A percentile compares a stretch with the other conserved stretches of the same genome.
Evolutionary conservation across 2,113 vertebrate species (phyloP).

Genomic region (Trachemys scripta): DNA sequence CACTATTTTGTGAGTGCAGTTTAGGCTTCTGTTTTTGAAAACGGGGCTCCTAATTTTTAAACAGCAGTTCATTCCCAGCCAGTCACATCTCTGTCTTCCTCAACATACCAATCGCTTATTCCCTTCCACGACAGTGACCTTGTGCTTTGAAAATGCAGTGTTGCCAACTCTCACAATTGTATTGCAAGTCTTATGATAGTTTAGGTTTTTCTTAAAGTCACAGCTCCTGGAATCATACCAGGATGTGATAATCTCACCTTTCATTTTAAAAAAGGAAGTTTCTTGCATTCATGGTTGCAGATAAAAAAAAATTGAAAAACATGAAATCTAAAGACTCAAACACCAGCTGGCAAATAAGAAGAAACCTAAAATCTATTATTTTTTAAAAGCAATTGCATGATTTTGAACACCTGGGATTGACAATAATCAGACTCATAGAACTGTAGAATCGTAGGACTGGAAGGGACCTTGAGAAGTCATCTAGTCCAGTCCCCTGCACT

Average conservation of each 20-base stretch:
- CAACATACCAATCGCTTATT: not conserved
- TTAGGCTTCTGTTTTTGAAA: not conserved
- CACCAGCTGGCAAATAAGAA: conserved; percentile 14
- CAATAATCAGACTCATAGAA: not conserved
- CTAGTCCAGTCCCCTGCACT: too few species aligned
- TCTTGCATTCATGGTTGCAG: not conserved
- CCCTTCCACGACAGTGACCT: conserved; percentile 36
- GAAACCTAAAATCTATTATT: not conserved
- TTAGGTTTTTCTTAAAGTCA: not conserved
- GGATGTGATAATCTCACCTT: not conserved
- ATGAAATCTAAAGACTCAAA: not conserved
- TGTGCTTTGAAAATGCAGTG: not conserved
- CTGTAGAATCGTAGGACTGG: too few species aligned
- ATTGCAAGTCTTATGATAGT: not conserved
- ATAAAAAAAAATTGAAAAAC: not conserved
- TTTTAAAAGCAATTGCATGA: not conserved
- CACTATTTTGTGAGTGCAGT: not conserved
- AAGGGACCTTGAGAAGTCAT: too few species aligned
- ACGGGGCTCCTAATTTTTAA: not conserved
- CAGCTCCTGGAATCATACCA: not conserved
- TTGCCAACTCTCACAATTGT: not conserved
- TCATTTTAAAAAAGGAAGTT: not conserved
- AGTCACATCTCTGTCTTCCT: not conserved
- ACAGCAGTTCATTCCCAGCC: fast-evolving
- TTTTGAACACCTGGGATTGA: not conserved